Base-by-base conservation (phyloP, 2,113 vertebrate species). In the Carollia perspicillata region DNA sequence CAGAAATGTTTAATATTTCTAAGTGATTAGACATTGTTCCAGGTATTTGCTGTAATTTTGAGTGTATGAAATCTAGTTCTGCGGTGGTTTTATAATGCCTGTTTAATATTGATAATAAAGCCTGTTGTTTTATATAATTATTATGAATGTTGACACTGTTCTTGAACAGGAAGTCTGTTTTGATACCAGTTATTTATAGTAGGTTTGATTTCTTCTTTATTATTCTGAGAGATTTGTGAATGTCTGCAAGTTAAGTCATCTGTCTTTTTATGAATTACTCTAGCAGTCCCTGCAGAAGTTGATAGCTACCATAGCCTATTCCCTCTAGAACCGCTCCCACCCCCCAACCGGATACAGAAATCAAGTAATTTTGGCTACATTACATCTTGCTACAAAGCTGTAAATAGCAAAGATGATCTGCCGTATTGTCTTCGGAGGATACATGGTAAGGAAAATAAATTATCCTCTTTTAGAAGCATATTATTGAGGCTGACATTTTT, bases 221-320 rank as follows among this genome's bases (percentile, higher is more conserved):
- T 97, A 8, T 37, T 95, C 12, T 95, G 66, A 66, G 95, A 93
- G 26, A 44, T 90, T 95, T 77, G 51, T 30, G 42, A 94, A 89
- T 94, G 51, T 42, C 63, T 51, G 17, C 42, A 85, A 84, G 78
- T 92, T 94, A 96, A 44, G 12, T 74, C 86, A 92, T 92, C 30
- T 77, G 30, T 77, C 35, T 97, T 98, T 95, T 65, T 98, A 2
- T 97, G 53, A 98, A 95, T 97, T 96, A 60, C 95, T 97, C 58
- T 93, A 99, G 99, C 99, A 89, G 99, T 99, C 94, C 99, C 99
- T 37, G 98, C 99, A 5, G 99, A 99, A 98, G 99, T 99, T 95
- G 99, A 99, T 98, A 99, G 99, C 98, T 99, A 99, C 98, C 99
- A 99, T 97, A 99, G 99, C 97, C 99, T 99, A 71, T 99, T 99